phyloP scores from a whole-genome alignment of 2,888 invertebrate species.

The Halocaridina rubra region DNA sequence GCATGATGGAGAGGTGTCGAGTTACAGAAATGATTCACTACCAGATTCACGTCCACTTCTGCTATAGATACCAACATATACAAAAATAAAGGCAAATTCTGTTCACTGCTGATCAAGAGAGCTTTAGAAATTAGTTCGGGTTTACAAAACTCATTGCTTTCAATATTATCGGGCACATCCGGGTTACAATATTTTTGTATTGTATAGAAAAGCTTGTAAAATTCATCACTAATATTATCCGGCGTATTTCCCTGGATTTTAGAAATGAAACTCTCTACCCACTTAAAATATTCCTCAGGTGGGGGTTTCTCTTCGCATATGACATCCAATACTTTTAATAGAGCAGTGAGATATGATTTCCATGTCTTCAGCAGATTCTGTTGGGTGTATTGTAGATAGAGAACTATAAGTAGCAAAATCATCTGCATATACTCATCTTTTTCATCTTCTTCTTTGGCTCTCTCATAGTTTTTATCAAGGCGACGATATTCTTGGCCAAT shows the following conservation, averaged over 20 bases:
- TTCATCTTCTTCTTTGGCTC: background rate
- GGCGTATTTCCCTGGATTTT: background rate
- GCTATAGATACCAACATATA: background rate
- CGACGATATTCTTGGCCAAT: background rate
- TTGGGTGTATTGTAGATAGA: background rate
- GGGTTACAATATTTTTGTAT: background rate
- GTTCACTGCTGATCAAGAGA: background rate
- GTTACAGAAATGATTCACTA: background rate
- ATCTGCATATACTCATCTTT: background rate
- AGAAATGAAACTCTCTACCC: background rate
- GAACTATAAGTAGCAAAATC: background rate
- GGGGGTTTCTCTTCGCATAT: no score
- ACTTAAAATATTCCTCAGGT: no score
- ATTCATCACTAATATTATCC: background rate
- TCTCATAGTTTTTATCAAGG: background rate
- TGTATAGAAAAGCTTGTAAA: background rate
- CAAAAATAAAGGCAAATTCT: background rate
- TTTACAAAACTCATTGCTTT: background rate
- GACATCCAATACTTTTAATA: background rate
- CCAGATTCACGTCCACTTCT: background rate
- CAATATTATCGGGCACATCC: background rate
- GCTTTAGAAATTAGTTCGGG: background rate
- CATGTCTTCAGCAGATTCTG: no score
- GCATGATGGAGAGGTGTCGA: conserved; percentile 4
- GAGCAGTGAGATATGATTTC: background rate